Evolutionary conservation across 2,797 vertebrate genomes (phyloP).

Genomic region (Pseudocheirus occidentalis): DNA sequence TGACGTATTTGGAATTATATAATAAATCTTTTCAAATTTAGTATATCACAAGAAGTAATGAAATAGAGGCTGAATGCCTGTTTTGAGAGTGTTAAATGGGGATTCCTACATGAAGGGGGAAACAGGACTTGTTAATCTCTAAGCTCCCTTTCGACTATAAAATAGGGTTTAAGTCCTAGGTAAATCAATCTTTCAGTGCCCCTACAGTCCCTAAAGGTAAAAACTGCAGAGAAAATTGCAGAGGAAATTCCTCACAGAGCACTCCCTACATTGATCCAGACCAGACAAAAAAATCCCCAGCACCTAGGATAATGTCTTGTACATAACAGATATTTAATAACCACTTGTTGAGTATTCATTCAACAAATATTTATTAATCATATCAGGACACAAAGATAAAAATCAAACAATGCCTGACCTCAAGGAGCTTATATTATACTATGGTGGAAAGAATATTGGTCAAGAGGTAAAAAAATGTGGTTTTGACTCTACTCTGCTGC

Average conservation of each 20-base stretch:
- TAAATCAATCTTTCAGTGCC: background rate
- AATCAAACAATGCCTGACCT: background rate
- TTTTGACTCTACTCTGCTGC: background rate
- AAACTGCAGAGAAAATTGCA: background rate
- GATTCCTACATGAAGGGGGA: accelerated
- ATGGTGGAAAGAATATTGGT: background rate
- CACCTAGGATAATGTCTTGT: background rate
- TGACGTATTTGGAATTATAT: slow-evolving; percentile 47
- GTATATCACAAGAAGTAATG: background rate
- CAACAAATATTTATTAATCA: background rate
- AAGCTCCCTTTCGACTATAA: background rate
- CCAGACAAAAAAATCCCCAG: background rate
- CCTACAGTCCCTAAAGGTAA: background rate
- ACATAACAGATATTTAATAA: background rate
- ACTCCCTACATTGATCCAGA: background rate
- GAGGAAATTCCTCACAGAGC: background rate
- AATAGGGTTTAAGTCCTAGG: background rate
- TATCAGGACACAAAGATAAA: background rate
- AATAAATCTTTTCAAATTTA: slow-evolving; percentile 14
- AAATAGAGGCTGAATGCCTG: background rate
- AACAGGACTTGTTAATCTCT: accelerated
- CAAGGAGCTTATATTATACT: background rate
- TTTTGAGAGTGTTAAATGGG: background rate
- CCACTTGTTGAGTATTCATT: background rate
- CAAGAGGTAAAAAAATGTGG: background rate